Conservation (phyloP, 2,113 vertebrate species). For the Romanogobio albipinnatus region DNA sequence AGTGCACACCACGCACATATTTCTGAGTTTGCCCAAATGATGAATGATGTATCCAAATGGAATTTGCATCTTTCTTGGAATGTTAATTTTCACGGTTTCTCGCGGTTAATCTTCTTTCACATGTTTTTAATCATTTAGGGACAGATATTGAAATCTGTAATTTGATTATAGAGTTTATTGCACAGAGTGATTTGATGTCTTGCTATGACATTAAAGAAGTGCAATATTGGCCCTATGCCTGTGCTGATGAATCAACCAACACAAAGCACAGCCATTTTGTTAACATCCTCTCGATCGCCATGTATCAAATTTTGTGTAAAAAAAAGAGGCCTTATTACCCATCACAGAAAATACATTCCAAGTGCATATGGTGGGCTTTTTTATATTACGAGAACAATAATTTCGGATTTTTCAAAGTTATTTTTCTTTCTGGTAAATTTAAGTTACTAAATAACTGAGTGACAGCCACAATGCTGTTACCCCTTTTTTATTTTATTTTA, state of each 20-base stretch:
- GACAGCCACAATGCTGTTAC: neutral
- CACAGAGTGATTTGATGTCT: conserved; percentile 45
- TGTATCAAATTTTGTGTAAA: neutral
- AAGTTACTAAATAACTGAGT: neutral
- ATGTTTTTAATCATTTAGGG: conserved; percentile 56
- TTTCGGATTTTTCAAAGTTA: neutral
- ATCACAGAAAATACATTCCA: neutral
- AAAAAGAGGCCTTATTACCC: neutral
- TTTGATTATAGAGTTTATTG: conserved; percentile 52
- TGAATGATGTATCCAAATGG: conserved; percentile 58
- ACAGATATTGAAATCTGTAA: conserved; percentile 55
- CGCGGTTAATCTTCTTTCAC: conserved; percentile 42
- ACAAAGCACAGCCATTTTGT: neutral
- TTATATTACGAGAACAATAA: neutral
- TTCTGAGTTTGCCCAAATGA: conserved; percentile 47
- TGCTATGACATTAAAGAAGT: conserved; percentile 26
- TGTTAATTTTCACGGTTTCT: conserved; percentile 49
- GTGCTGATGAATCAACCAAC: neutral
- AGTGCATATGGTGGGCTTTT: neutral
- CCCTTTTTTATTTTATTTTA: neutral
- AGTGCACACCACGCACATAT: conserved; percentile 49
- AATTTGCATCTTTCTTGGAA: conserved; percentile 52
- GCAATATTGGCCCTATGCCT: neutral
- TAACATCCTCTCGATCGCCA: neutral
- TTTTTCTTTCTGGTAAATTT: neutral